These are phyloP conservation scores for Phalacrocorax aristotelis DNA, from an alignment of 2,113 vertebrate genomes.

Conservation along the genomic window DNA sequence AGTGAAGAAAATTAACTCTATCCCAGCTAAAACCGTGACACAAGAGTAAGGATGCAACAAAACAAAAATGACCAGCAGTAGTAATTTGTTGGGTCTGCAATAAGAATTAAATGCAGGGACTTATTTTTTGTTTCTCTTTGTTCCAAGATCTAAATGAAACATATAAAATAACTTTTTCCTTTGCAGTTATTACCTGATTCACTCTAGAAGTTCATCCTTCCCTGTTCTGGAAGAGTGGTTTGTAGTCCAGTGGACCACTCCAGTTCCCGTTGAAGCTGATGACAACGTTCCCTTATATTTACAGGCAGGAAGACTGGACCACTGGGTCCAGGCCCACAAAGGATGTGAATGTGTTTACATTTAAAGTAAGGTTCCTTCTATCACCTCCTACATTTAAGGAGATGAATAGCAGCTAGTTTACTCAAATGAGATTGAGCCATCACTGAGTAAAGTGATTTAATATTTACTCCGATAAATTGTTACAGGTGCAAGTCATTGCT, in stretches of 20 bases:
- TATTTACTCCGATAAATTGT: background rate
- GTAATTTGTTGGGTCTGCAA: background rate
- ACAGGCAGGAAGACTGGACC: background rate
- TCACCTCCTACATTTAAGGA: background rate
- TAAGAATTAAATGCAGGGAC: background rate
- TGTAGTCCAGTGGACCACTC: background rate
- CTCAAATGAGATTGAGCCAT: background rate
- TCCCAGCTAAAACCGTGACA: too few relatives aligned
- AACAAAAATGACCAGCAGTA: background rate
- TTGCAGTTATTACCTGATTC: background rate
- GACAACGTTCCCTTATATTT: background rate
- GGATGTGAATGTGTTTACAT: background rate
- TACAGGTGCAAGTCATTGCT: background rate
- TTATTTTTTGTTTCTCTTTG: background rate
- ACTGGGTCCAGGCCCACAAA: background rate
- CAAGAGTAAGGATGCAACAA: background rate
- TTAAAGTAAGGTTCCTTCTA: background rate
- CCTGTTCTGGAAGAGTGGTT: background rate
- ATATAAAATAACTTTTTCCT: background rate
- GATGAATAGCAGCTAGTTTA: background rate
- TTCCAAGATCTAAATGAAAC: background rate
- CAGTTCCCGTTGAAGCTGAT: rapidly evolving
- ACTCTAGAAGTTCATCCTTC: background rate
- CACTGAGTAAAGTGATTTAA: background rate
- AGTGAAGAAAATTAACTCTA: too few relatives aligned